Evolutionary conservation across 2,888 invertebrate genomes (phyloP), one percentile per base, ranked within the genome.

Genomic region (Phanerotoma sp.): DNA sequence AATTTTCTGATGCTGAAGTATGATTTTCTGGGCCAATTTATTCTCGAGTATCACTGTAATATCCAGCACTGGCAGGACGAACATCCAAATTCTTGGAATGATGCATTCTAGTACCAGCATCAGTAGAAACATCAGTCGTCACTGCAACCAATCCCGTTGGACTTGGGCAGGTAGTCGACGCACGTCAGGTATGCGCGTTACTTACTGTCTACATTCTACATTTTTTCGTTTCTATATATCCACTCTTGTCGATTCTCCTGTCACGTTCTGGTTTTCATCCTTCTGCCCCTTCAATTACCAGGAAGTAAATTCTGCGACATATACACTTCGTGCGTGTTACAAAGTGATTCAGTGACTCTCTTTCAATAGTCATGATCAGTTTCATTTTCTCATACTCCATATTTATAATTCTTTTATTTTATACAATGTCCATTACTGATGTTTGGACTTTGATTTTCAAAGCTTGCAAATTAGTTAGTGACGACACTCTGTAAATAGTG

Each of bases 81-180:
- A 47, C 47, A 25, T 35, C 37, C 18, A 22, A 47, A 47, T 47
- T 47, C 28, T 22, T 22, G 25, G 37, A 47, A 47, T 47, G 37
- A 47, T 47, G 47, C 47, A 47, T 47, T 33, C 37, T 25, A 37
- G 33, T 20, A 35, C 35, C 22, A 37, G 37, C 22, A 30, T 10
- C 28, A 47, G 35, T 33, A n/a, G n/a, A n/a, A 37, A 25, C 47
- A 47, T 47, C 37, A 37, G 37, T 37, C 37, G 20, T 35, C 20
- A 5, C 22, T 47, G 37, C 37, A 47, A 35, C 47, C 35, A 47
- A 47, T 47, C 37, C 37, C 37, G 22, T 47, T 47, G 47, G 37
- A 47, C 47, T 35, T 25, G 30, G 47, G 35, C 47, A 37, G 47
- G 47, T 47, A 47, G 37, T 22, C 37, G 16, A 47, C 37, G 35